phyloP scores from a whole-genome alignment of 2,113 vertebrate genomes.

The Tiliqua scincoides region DNA sequence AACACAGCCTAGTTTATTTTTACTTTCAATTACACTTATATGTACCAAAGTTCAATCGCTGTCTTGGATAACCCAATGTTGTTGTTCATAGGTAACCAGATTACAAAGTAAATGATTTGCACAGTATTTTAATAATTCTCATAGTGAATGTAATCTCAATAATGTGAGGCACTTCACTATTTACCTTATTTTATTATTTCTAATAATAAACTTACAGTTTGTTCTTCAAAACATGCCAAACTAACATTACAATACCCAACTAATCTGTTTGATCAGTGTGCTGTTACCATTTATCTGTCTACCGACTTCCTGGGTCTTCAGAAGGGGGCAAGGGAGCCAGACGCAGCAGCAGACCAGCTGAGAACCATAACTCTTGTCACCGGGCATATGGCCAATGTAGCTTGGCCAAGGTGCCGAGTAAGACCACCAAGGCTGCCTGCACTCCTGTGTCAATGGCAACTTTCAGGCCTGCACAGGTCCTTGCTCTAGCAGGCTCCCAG shows the following conservation, averaged over 20 bases:
- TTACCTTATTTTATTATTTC: not conserved
- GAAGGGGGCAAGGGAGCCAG: no score
- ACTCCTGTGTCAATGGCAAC: no score
- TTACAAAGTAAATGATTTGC: not conserved
- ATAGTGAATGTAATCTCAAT: not conserved
- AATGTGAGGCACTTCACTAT: not conserved
- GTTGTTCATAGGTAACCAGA: not conserved
- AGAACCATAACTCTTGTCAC: no score
- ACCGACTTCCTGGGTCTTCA: no score
- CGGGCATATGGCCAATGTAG: no score
- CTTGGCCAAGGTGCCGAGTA: no score
- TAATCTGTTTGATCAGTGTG: not conserved
- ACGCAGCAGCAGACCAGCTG: no score
- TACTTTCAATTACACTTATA: not conserved
- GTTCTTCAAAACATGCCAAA: not conserved
- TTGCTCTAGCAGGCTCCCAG: no score
- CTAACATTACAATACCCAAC: no score
- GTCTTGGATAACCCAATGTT: not conserved
- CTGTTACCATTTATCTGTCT: not conserved
- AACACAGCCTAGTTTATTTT: not conserved
- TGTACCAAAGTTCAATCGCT: not conserved
- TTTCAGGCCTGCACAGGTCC: no score
- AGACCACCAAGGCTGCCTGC: no score
- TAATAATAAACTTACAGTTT: not conserved
- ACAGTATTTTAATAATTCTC: slow-evolving; percentile 4